Base-by-base conservation (phyloP, 2,888 invertebrate genomes). In the Tromatobia lineatoria region DNA sequence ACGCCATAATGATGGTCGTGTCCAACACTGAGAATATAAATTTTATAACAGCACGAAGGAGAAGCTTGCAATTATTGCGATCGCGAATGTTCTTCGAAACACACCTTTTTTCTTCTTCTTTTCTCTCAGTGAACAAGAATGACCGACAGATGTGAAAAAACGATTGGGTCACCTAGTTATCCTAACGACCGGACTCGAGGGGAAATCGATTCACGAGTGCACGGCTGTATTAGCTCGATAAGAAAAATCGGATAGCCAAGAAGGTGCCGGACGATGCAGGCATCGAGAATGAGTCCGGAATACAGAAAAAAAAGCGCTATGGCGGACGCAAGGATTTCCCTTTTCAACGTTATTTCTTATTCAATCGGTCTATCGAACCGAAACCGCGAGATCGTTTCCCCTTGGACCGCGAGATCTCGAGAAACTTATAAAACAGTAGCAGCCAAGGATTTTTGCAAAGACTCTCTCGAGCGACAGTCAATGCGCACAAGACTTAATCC, bases 291-390 rank as follows among this genome's bases (percentile, higher is more conserved):
- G 75, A 70, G 71, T 61, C 74, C 77, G 66, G 71, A 52, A 50
- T 50, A 70, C 20, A 69, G 59, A 75, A 85, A 82, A 85, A 85
- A 85, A 85, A 85, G 81, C 73, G 2, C 38, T 20, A 71, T 67
- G 25, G 66, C 73, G 75, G 42, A 64, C 45, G 75, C 66, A 47
- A 73, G 85, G 85, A 85, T 85, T 85, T 85, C 85, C 75, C 79
- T 79, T 85, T 82, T 80, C 70, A 85, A 64, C 78, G 82, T 69
- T 42, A 74, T 69, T 47, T 52, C 59, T 77, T 61, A 64, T 74
- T 78, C 77, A 69, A 81, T 61, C 61, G 73, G 25, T 83, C 71
- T 80, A 81, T 84, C 85, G 82, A 82, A 85, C 82, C 85, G 82
- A 82, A 80, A 85, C 82, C 82, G 75, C 57, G 70, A 74, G 77